Conservation (phyloP, 1,140 invertebrate species). For the Centruroides vittatus region DNA sequence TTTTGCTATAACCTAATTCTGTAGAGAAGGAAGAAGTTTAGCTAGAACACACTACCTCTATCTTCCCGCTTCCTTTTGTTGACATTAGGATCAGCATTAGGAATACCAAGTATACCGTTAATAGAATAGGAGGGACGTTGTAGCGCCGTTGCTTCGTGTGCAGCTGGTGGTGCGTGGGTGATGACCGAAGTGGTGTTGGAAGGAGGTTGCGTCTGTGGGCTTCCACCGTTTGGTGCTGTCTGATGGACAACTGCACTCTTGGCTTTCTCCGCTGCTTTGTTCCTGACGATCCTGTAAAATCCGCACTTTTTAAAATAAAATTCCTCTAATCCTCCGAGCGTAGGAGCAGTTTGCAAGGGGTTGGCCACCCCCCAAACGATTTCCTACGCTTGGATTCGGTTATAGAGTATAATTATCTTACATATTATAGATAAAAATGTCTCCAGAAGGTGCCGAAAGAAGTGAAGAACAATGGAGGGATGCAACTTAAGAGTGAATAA, state of each 20-base stretch:
- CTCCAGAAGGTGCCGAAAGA: no score
- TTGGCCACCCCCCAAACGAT: no score
- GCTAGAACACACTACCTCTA: conserved; percentile 27
- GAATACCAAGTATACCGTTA: conserved; percentile 81
- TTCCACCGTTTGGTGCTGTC: not conserved
- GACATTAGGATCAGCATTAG: conserved; percentile 40
- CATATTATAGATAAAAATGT: no score
- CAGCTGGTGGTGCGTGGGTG: conserved; percentile 34
- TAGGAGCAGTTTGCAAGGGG: no score
- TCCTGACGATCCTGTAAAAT: conserved; percentile 69
- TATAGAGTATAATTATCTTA: no score
- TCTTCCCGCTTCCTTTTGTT: conserved; percentile 53
- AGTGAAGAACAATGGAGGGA: no score
- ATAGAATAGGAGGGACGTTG: conserved; percentile 64
- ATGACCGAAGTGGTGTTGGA: conserved; percentile 20
- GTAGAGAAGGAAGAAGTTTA: no score
- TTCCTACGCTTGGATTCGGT: no score
- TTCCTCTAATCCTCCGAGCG: no score
- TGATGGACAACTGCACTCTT: conserved; percentile 44
- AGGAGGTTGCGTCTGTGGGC: not conserved
- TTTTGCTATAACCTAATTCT: no score
- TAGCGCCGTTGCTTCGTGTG: conserved; percentile 45
- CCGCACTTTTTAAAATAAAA: no score
- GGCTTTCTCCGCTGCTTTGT: conserved; percentile 88
- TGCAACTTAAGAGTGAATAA: no score